These are phyloP conservation scores for Nothobranchius kuhntae DNA, from an alignment of 2,113 vertebrate species.

Conservation along the genomic window DNA sequence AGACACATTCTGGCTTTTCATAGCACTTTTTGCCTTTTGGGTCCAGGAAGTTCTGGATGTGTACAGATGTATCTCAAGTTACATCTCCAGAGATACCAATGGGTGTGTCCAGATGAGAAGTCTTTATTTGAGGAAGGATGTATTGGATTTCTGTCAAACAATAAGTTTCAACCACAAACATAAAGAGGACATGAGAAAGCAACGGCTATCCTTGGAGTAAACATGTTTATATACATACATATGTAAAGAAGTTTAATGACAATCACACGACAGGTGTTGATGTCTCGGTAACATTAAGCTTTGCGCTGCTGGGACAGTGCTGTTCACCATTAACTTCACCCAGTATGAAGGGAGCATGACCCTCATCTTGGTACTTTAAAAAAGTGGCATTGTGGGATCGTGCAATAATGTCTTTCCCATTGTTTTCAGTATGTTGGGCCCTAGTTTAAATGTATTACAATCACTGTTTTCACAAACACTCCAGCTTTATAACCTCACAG, in stretches of 20 bases:
- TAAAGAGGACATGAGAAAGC: constrained; percentile 7
- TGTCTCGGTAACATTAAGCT: constrained; percentile 33
- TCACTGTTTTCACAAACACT: constrained; percentile 59
- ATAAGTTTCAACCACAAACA: constrained; percentile 15
- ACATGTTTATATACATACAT: not conserved
- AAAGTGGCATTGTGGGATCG: constrained; percentile 71
- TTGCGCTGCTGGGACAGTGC: constrained; percentile 78
- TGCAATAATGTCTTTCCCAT: constrained; percentile 79
- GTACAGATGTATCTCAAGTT: constrained; percentile 41
- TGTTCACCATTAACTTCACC: constrained; percentile 33
- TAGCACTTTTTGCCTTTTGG: constrained; percentile 33
- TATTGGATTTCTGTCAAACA: constrained; percentile 37
- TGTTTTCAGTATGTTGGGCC: constrained; percentile 42
- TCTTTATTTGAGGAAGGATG: constrained; percentile 20
- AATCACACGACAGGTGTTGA: constrained; percentile 44
- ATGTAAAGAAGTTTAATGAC: constrained; percentile 33
- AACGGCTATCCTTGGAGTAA: not conserved
- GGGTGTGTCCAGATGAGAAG: constrained; percentile 18
- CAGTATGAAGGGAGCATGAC: constrained; percentile 35
- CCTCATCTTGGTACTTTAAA: constrained; percentile 55
- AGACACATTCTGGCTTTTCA: constrained; percentile 27
- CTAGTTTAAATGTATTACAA: constrained; percentile 39
- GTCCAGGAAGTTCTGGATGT: constrained; percentile 39
- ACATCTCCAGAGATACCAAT: constrained; percentile 24
- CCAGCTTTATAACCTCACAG: constrained; percentile 39